phyloP scores from a whole-genome alignment of 2,797 vertebrate genomes.

The Anabacerthia variegaticeps region DNA sequence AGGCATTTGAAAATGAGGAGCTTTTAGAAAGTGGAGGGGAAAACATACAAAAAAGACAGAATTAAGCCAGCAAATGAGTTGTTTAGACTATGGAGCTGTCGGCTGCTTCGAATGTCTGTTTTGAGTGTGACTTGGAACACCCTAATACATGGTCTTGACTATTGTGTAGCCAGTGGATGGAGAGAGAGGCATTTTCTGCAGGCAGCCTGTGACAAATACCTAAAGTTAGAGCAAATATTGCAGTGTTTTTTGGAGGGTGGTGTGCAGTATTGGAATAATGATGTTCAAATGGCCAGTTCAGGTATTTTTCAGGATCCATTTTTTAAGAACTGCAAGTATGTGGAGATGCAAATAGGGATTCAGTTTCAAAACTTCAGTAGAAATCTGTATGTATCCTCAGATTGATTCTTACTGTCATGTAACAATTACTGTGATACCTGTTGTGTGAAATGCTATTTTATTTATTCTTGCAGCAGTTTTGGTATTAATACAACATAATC shows the following conservation, averaged over 20 bases:
- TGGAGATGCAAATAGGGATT: background rate
- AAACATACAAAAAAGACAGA: background rate
- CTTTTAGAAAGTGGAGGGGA: background rate
- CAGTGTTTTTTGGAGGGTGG: background rate
- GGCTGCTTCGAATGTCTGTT: background rate
- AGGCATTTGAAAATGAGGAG: background rate
- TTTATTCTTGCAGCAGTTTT: background rate
- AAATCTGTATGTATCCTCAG: fast-evolving
- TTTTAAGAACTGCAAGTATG: background rate
- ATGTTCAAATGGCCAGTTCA: fast-evolving
- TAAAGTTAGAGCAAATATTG: background rate
- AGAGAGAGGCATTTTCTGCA: background rate
- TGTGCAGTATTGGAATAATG: background rate
- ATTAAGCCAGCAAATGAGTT: background rate
- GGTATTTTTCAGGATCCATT: background rate
- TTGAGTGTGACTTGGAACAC: background rate
- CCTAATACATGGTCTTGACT: background rate
- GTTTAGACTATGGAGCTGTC: background rate
- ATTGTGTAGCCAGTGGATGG: background rate
- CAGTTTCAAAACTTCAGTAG: background rate
- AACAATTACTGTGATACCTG: background rate
- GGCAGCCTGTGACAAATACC: background rate
- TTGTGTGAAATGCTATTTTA: background rate
- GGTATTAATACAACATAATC: background rate
- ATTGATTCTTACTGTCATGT: background rate